Conservation (phyloP, 2,888 invertebrate species). For the Macrophya annulata region DNA sequence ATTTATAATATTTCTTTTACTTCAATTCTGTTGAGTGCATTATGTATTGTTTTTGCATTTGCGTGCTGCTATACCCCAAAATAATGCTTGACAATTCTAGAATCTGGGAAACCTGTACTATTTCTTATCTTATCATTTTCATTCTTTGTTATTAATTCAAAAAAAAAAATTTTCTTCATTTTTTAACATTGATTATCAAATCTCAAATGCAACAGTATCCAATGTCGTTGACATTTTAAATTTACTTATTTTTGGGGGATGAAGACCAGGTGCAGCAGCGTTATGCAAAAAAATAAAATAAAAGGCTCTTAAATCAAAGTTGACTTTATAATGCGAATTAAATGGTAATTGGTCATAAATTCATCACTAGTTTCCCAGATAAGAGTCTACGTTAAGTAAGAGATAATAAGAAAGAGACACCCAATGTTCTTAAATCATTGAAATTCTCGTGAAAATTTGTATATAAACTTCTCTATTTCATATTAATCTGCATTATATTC, state of each 20-base stretch:
- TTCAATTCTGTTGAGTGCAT: slow-evolving; percentile 42
- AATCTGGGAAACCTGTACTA: slow-evolving; percentile 45
- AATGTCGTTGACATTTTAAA: background rate
- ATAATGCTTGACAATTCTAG: slow-evolving; percentile 34
- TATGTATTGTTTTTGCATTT: slow-evolving; percentile 42
- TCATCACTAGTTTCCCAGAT: slow-evolving; percentile 25
- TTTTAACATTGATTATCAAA: background rate
- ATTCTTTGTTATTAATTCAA: background rate
- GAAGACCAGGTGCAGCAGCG: background rate
- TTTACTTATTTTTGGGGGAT: background rate
- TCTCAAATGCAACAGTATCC: background rate
- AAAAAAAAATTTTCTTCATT: background rate
- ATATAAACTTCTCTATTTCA: background rate
- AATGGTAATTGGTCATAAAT: background rate
- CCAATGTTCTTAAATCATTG: background rate
- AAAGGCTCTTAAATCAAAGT: background rate
- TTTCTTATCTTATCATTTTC: background rate
- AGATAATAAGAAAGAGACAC: slow-evolving; percentile 31
- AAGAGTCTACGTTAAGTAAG: background rate
- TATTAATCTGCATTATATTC: background rate
- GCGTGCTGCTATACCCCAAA: slow-evolving; percentile 30
- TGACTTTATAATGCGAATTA: too few species aligned
- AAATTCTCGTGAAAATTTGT: background rate
- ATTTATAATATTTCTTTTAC: slow-evolving; percentile 4
- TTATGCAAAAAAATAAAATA: background rate